A percentile compares a stretch with the other conserved stretches of the same genome.
Conservation (phyloP, 2,797 vertebrate genomes). For the Enteromius radiatus region DNA sequence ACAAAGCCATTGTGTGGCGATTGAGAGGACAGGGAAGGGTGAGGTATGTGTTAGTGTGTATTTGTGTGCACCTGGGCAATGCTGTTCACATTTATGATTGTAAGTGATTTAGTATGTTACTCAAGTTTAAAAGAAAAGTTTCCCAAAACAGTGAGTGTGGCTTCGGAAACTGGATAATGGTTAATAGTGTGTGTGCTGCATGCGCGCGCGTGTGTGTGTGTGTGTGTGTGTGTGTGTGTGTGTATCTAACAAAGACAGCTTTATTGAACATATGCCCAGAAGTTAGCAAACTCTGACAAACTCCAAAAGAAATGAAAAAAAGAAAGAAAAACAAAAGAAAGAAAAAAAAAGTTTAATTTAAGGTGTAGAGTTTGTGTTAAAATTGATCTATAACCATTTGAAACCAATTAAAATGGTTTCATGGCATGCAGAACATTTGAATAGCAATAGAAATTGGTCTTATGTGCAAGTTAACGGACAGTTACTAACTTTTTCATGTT, state of each 20-base stretch:
- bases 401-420: background rate
- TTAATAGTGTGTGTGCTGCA: background rate
- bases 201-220: too few relatives aligned
- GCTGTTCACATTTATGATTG: background rate
- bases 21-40: constrained; percentile 10
- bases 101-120: constrained; percentile 36
- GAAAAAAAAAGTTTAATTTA: background rate
- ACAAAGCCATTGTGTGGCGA: constrained; percentile 58
- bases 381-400: background rate
- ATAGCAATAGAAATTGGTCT: background rate
- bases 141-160: background rate
- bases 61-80: constrained; percentile 59
- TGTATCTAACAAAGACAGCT: background rate
- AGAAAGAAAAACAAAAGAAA: too few relatives aligned
- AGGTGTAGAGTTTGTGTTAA: background rate
- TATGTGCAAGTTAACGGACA: background rate
- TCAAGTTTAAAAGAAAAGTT: constrained; percentile 49
- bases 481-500: background rate
- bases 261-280: background rate
- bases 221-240: background rate
- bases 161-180: background rate
- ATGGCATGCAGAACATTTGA: background rate
- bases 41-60: constrained; percentile 28
- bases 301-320: background rate
- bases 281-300: background rate